A percentile compares a stretch with the other conserved stretches of the same genome.
phyloP scores from a whole-genome alignment of 2,888 invertebrate species.

The Panorpa germanica region DNA sequence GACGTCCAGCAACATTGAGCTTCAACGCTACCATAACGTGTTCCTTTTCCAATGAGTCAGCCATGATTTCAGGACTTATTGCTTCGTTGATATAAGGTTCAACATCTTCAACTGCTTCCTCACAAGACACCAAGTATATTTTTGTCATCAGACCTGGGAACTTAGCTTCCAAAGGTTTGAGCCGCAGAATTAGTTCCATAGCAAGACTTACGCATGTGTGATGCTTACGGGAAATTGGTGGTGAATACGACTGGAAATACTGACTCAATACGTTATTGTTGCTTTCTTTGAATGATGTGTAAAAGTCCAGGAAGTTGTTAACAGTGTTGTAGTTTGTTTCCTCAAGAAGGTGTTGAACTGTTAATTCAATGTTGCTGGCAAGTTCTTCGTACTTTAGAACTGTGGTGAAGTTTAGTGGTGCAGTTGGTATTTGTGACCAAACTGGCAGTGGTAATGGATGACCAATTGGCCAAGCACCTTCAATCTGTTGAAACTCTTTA shows the following conservation, averaged over 20 bases:
- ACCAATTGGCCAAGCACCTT: slow-evolving; percentile 42
- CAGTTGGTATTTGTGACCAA: slow-evolving; percentile 35
- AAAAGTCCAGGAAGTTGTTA: slow-evolving; percentile 57
- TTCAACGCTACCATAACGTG: slow-evolving; percentile 68
- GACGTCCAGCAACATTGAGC: slow-evolving; percentile 49
- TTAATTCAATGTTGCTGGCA: slow-evolving; percentile 58
- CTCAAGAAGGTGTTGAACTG: slow-evolving; percentile 60
- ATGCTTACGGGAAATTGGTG: slow-evolving; percentile 56
- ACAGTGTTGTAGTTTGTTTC: slow-evolving; percentile 81
- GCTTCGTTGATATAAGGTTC: slow-evolving; percentile 38
- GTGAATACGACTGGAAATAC: slow-evolving; percentile 58
- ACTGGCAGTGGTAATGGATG: slow-evolving; percentile 59
- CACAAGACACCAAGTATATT: slow-evolving; percentile 66
- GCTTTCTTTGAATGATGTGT: slow-evolving; percentile 41
- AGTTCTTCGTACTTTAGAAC: slow-evolving; percentile 69
- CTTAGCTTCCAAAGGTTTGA: slow-evolving; percentile 37
- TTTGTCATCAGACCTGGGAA: slow-evolving; percentile 46
- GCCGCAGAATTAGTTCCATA: slow-evolving; percentile 52
- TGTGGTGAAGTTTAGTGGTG: slow-evolving; percentile 28
- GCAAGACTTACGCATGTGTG: slow-evolving; percentile 83
- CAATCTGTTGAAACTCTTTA: slow-evolving; percentile 25
- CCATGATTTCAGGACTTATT: slow-evolving; percentile 32
- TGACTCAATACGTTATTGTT: slow-evolving; percentile 43
- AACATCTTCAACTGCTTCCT: slow-evolving; percentile 54
- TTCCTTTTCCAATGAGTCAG: slow-evolving; percentile 59